phyloP scores from a whole-genome alignment of 2,888 invertebrate species.

The Amiota communis region DNA sequence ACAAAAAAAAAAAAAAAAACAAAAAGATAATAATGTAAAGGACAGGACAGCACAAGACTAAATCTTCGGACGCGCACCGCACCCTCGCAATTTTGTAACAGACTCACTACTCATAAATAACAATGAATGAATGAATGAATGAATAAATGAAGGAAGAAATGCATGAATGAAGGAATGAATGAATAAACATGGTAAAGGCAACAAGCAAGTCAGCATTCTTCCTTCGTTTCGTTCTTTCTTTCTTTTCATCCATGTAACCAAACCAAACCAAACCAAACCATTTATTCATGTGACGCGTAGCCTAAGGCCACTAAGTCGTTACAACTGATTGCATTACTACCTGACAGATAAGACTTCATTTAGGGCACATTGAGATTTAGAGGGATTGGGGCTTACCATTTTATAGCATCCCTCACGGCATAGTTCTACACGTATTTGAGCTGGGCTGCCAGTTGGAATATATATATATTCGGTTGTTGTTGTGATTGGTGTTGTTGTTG shows the following conservation, averaged over 20 bases:
- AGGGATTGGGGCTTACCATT: slow-evolving; percentile 22
- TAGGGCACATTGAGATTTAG: slow-evolving; percentile 18
- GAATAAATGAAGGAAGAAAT: background rate
- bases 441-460: background rate
- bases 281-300: slow-evolving; percentile 11
- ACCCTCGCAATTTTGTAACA: no score
- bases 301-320: slow-evolving; percentile 25
- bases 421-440: slow-evolving; percentile 15
- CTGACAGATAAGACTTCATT: slow-evolving; percentile 27
- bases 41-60: background rate
- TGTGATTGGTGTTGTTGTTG: slow-evolving; percentile 8
- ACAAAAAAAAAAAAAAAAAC: background rate
- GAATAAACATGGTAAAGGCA: background rate
- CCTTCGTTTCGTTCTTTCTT: background rate
- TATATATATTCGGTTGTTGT: background rate
- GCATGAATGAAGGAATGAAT: background rate
- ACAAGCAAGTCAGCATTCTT: no score
- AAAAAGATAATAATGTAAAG: background rate
- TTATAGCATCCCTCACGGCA: slow-evolving; percentile 30
- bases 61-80: no score
- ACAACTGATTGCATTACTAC: slow-evolving; percentile 27
- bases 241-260: background rate
- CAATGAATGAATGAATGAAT: background rate
- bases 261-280: background rate
- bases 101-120: background rate